phyloP scores from a whole-genome alignment of 2,113 vertebrate species.

The Mastomys coucha region DNA sequence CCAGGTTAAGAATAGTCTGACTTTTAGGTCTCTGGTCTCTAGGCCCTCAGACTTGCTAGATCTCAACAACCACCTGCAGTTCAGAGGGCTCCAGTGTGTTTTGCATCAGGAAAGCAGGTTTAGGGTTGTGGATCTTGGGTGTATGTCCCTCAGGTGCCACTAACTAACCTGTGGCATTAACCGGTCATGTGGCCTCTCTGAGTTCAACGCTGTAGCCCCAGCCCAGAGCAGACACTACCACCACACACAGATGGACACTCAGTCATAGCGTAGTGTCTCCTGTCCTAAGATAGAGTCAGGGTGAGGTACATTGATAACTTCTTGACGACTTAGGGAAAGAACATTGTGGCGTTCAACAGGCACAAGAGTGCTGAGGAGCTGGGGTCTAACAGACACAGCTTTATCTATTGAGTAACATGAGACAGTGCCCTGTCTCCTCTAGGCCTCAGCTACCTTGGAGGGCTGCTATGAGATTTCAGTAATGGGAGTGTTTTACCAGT shows the following conservation, averaged over 20 bases:
- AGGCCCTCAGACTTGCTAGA: background rate
- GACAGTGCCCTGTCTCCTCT: no score
- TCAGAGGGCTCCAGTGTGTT: no score
- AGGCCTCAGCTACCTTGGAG: background rate
- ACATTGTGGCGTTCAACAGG: background rate
- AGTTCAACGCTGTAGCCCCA: background rate
- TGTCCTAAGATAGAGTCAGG: background rate
- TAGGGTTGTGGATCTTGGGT: background rate
- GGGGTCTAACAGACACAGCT: no score
- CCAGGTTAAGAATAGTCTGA: background rate
- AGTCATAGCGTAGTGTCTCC: background rate
- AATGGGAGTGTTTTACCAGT: no score
- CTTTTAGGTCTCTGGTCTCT: background rate
- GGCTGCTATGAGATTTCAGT: background rate
- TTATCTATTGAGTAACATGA: no score
- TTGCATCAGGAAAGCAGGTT: accelerated
- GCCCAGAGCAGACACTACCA: no score
- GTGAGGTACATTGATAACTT: background rate
- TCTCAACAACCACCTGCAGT: background rate
- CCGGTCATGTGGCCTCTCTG: accelerated
- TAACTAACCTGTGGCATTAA: background rate
- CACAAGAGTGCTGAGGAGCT: background rate
- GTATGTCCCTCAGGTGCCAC: accelerated
- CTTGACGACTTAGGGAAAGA: background rate
- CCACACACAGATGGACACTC: accelerated